Conservation (phyloP, 2,113 vertebrate genomes). For the Phyllostomus hastatus region DNA sequence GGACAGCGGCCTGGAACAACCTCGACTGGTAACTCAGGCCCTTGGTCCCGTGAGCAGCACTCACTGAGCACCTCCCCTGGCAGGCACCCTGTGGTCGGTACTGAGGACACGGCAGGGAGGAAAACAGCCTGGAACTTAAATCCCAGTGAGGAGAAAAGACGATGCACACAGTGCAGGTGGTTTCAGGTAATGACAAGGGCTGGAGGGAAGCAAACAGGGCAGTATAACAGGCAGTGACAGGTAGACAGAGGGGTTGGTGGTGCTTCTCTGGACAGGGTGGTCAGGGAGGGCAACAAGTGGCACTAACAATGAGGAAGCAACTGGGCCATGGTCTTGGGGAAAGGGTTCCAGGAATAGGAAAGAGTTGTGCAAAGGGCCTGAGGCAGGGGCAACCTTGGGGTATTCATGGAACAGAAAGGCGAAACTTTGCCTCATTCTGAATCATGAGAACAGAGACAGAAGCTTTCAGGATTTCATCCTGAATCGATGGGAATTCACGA, state of each 20-base stretch:
- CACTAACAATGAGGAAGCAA: background rate
- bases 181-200: background rate
- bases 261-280: background rate
- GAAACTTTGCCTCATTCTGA: background rate
- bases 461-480: background rate
- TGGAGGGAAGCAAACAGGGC: background rate
- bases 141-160: background rate
- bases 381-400: background rate
- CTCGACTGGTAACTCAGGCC: background rate
- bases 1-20: background rate
- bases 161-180: background rate
- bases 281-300: background rate
- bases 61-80: fast-evolving
- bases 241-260: background rate
- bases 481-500: background rate
- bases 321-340: background rate
- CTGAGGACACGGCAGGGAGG: background rate
- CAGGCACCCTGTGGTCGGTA: too few relatives aligned
- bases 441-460: background rate
- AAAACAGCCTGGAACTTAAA: background rate
- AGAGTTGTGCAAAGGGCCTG: background rate
- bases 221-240: fast-evolving
- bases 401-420: background rate
- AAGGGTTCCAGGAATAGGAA: background rate
- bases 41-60: background rate